Percentiles rank a stretch among this genome's conserved stretches.
phyloP scores from a whole-genome alignment of 2,797 vertebrate species.

The Takifugu rubripes region DNA sequence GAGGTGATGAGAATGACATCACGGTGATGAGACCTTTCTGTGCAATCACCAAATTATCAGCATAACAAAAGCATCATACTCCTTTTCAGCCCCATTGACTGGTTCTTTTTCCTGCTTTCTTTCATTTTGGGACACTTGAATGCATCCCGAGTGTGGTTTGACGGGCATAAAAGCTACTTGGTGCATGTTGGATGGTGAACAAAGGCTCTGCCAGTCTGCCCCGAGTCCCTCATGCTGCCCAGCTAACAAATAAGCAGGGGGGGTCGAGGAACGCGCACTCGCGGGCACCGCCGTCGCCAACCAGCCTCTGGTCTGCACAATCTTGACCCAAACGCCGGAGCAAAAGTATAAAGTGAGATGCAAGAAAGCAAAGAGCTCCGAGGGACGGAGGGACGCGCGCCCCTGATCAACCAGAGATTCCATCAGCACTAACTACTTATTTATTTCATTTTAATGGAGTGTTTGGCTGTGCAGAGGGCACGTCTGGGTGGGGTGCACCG shows the following conservation, averaged over 20 bases:
- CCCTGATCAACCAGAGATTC: slow-evolving; percentile 7
- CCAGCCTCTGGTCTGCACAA: slow-evolving; percentile 36
- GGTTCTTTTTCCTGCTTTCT: background rate
- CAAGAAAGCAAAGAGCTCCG: background rate
- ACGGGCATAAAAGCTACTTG: slow-evolving; percentile 31
- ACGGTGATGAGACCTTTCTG: slow-evolving; percentile 23
- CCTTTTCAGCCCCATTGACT: background rate
- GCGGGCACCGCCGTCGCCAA: slow-evolving; percentile 40
- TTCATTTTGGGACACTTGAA: background rate
- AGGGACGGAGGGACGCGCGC: slow-evolving; percentile 15
- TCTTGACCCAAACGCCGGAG: slow-evolving; percentile 14
- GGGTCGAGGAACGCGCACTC: slow-evolving; percentile 32
- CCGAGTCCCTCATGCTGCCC: slow-evolving; percentile 57
- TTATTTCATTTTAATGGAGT: background rate
- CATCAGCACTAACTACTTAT: slow-evolving; percentile 13
- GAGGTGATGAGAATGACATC: slow-evolving; percentile 22
- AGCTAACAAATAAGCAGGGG: slow-evolving; percentile 51
- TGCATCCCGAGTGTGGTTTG: background rate
- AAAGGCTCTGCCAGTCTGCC: slow-evolving; percentile 69
- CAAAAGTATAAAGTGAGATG: slow-evolving; percentile 28
- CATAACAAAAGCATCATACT: background rate
- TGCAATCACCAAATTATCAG: slow-evolving; percentile 10
- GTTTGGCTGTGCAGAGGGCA: slow-evolving; percentile 30
- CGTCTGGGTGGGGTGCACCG: slow-evolving; percentile 57
- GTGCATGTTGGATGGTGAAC: slow-evolving; percentile 59